Evolutionary conservation across 2,113 vertebrate species (phyloP).

Genomic region (Manacus vitellinus): DNA sequence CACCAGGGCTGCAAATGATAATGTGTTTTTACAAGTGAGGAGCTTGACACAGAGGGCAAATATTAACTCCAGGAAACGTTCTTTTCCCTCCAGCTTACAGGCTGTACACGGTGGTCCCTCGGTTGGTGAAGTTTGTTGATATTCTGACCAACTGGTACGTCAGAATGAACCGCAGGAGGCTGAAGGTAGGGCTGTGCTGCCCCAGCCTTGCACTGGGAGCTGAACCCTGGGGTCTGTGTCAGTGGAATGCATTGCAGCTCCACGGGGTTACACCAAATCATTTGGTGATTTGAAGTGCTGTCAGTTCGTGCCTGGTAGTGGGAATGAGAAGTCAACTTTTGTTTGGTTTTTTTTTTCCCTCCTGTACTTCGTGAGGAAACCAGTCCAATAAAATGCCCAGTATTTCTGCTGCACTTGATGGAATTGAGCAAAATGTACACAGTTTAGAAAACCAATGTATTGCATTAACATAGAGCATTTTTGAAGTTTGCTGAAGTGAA

Average conservation of each 20-base stretch:
- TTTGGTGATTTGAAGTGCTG: neutral
- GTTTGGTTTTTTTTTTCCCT: neutral
- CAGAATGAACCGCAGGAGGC: conserved; percentile 91
- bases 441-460: neutral
- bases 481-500: neutral
- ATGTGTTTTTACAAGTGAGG: neutral
- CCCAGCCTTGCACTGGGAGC: neutral
- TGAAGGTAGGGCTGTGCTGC: conserved; percentile 83
- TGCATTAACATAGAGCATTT: neutral
- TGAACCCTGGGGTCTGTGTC: neutral
- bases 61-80: neutral
- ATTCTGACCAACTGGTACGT: conserved; percentile 98
- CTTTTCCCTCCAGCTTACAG: conserved; percentile 81
- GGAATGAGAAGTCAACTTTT: neutral
- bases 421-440: neutral
- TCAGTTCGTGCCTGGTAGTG: neutral
- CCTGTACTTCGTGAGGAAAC: neutral
- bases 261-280: neutral
- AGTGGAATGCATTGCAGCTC: neutral
- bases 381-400: neutral
- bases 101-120: conserved; percentile 94
- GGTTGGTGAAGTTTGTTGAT: conserved; percentile 95
- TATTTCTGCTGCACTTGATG: neutral
- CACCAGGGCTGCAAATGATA: neutral
- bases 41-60: neutral